These are phyloP conservation scores for Pomacea maculata DNA, from an alignment of 1,140 invertebrate species.

Conservation along the genomic window DNA sequence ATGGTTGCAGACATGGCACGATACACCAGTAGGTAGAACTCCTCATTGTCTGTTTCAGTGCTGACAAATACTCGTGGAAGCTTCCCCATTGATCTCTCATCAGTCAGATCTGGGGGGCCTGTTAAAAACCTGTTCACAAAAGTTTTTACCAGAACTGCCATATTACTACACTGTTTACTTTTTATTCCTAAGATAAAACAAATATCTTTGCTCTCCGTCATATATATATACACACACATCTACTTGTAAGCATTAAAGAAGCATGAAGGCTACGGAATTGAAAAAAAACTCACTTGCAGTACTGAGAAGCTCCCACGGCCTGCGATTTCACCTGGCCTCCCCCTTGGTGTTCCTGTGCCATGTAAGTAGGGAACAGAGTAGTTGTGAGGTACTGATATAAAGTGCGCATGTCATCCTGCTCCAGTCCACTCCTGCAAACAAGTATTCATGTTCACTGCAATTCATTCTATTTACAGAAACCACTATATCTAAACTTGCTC, in stretches of 20 bases:
- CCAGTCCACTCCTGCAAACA: conserved; percentile 79
- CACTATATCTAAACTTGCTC: no score
- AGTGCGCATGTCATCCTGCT: conserved; percentile 83
- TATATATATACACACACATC: no score
- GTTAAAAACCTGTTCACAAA: conserved; percentile 73
- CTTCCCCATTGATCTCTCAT: conserved; percentile 71
- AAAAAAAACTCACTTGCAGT: conserved; percentile 68
- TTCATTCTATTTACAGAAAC: no score
- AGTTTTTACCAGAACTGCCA: neutral
- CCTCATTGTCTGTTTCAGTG: conserved; percentile 69
- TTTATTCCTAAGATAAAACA: no score
- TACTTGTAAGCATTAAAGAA: neutral
- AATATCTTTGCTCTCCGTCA: no score
- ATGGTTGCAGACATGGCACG: conserved; percentile 81
- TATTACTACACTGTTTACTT: no score
- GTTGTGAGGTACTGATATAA: conserved; percentile 83
- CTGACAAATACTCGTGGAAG: conserved; percentile 78
- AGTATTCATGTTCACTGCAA: no score
- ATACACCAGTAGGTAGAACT: conserved; percentile 82
- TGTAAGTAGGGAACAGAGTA: conserved; percentile 78
- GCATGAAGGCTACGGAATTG: neutral
- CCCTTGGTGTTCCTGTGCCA: conserved; percentile 79
- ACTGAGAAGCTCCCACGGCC: conserved; percentile 65
- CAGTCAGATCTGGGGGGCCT: conserved; percentile 75
- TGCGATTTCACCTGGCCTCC: conserved; percentile 65